phyloP scores from a whole-genome alignment of 2,113 vertebrate genomes.

The Pangasianodon hypophthalmus region DNA sequence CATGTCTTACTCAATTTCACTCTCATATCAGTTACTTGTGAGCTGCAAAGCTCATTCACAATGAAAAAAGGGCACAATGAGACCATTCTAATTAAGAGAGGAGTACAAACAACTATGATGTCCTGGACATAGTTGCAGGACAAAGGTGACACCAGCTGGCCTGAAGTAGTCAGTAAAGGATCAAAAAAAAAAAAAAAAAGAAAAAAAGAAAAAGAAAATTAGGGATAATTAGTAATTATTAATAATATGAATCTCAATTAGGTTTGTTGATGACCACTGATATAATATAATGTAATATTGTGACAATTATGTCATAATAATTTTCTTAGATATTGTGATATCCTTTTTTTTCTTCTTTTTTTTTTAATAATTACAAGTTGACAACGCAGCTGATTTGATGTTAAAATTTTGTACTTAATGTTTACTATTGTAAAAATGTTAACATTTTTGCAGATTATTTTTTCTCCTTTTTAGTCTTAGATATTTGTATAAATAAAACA shows the following conservation, averaged over 20 bases:
- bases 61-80: not conserved
- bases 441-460: not conserved
- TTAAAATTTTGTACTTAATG: not conserved
- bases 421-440: not conserved
- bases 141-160: slow-evolving; percentile 40
- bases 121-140: not conserved
- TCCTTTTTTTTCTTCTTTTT: not conserved
- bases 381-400: not conserved
- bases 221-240: not conserved
- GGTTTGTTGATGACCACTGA: not conserved
- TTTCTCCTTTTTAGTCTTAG: not conserved
- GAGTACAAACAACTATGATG: not conserved
- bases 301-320: not conserved
- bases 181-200: not conserved
- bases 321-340: not conserved
- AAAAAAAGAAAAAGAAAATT: not conserved
- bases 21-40: not conserved
- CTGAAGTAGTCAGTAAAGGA: not conserved
- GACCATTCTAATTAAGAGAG: not conserved
- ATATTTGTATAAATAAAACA: not conserved
- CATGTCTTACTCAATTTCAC: not conserved
- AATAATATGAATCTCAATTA: not conserved
- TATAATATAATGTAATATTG: not conserved
- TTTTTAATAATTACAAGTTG: not conserved
- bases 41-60: not conserved